Conservation (phyloP, 2,888 invertebrate species). For the Lasioglossum marginatum region DNA sequence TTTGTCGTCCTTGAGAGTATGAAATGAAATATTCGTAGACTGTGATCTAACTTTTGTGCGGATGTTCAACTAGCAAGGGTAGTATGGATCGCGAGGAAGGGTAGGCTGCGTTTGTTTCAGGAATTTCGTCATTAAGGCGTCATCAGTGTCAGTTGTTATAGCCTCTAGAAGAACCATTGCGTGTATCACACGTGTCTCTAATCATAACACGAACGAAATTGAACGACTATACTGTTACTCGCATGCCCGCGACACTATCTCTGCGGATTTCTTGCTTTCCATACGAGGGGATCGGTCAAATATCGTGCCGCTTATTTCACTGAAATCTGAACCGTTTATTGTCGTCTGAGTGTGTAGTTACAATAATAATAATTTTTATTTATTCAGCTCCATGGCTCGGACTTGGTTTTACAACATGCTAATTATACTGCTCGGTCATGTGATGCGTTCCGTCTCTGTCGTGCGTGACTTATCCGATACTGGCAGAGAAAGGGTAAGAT, state of each 20-base stretch:
- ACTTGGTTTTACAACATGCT: no score
- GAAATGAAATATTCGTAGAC: conserved; percentile 74
- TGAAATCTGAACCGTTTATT: no score
- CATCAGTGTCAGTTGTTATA: conserved; percentile 39
- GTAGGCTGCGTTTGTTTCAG: conserved; percentile 17
- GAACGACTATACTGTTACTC: background rate
- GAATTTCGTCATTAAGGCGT: conserved; percentile 41
- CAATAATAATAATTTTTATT: no score
- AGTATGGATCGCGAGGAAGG: conserved; percentile 25
- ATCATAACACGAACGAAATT: conserved; percentile 5
- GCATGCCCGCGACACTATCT: background rate
- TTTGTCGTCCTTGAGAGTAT: conserved; percentile 69
- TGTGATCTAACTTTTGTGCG: conserved; percentile 57
- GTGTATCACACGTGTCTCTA: conserved; percentile 32
- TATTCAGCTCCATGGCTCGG: no score
- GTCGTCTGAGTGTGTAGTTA: no score
- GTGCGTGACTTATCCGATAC: no score
- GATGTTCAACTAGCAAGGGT: conserved; percentile 55
- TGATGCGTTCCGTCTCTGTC: no score
- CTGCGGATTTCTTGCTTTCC: background rate
- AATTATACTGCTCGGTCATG: no score
- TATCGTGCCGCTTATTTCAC: no score
- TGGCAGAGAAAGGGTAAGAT: no score
- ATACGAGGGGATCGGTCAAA: background rate
- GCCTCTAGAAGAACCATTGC: conserved; percentile 30